Percentiles rank a stretch among this genome's conserved stretches.
These are phyloP conservation scores for Pandemis corylana DNA, from an alignment of 2,888 invertebrate species.

Conservation along the genomic window DNA sequence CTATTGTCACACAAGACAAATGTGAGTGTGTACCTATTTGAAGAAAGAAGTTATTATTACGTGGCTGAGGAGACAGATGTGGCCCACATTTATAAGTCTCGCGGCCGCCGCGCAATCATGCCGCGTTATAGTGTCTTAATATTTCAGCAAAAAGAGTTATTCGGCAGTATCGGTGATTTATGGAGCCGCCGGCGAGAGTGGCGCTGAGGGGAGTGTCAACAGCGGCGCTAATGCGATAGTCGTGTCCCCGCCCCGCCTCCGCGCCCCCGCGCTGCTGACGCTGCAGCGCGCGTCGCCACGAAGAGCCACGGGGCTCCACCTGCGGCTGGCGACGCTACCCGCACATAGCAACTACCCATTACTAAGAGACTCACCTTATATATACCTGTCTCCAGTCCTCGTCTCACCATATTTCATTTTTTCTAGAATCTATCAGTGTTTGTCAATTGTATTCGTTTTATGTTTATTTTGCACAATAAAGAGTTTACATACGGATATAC, in stretches of 20 bases:
- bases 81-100: neutral
- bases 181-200: conserved; percentile 26
- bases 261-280: neutral
- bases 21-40: neutral
- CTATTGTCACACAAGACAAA: neutral
- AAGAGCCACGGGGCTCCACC: too few relatives aligned
- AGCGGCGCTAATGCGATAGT: conserved; percentile 39
- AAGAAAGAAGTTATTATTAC: neutral
- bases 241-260: conserved; percentile 23
- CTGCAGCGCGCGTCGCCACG: too few relatives aligned
- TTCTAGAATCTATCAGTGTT: too few relatives aligned
- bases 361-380: too few relatives aligned
- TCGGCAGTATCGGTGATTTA: conserved; percentile 36
- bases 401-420: too few relatives aligned
- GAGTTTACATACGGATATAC: too few relatives aligned
- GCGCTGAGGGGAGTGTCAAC: conserved; percentile 34
- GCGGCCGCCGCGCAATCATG: neutral
- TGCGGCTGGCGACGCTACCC: too few relatives aligned
- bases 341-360: too few relatives aligned
- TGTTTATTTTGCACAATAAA: too few relatives aligned
- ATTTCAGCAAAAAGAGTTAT: conserved; percentile 36
- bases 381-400: too few relatives aligned
- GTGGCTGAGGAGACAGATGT: neutral
- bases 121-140: conserved; percentile 23
- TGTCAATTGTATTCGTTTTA: too few relatives aligned